Conservation (phyloP, 2,888 invertebrate species). For the Leucania comma region DNA sequence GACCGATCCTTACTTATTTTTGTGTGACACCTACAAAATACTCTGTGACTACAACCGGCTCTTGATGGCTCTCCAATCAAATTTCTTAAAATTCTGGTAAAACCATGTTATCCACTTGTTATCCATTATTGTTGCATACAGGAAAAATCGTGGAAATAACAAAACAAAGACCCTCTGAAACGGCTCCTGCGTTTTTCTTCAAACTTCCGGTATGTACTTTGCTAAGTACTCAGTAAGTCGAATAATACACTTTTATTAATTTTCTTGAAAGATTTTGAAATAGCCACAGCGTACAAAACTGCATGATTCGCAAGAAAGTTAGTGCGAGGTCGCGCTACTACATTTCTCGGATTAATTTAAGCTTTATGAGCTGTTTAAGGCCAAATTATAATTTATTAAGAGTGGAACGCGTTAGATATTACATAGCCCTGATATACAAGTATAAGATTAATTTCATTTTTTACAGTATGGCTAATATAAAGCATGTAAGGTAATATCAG, state of each 20-base stretch:
- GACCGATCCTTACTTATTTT: too few relatives aligned
- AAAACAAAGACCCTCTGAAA: conserved; percentile 20
- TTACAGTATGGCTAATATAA: conserved; percentile 2
- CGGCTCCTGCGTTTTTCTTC: conserved; percentile 27
- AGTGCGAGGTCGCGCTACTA: conserved; percentile 11
- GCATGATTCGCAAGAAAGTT: conserved; percentile 41
- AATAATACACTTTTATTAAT: conserved; percentile 30
- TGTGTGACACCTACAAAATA: too few relatives aligned
- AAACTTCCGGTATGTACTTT: conserved; percentile 37
- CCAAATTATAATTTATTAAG: conserved; percentile 42
- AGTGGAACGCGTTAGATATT: conserved; percentile 36
- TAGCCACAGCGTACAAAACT: conserved; percentile 34
- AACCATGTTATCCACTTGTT: not conserved
- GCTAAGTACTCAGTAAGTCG: conserved; percentile 12
- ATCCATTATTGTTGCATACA: not conserved
- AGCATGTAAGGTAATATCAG: not conserved
- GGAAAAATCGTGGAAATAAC: conserved; percentile 4
- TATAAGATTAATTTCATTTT: conserved; percentile 1
- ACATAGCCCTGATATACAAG: conserved; percentile 14
- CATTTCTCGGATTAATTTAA: conserved; percentile 38
- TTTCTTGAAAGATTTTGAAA: conserved; percentile 37
- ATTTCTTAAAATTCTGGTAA: not conserved
- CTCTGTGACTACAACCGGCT: too few relatives aligned
- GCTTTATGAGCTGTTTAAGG: conserved; percentile 32
- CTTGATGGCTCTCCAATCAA: not conserved